Base-by-base conservation (phyloP, 2,113 vertebrate species). In the Protomyctophum bolini region DNA sequence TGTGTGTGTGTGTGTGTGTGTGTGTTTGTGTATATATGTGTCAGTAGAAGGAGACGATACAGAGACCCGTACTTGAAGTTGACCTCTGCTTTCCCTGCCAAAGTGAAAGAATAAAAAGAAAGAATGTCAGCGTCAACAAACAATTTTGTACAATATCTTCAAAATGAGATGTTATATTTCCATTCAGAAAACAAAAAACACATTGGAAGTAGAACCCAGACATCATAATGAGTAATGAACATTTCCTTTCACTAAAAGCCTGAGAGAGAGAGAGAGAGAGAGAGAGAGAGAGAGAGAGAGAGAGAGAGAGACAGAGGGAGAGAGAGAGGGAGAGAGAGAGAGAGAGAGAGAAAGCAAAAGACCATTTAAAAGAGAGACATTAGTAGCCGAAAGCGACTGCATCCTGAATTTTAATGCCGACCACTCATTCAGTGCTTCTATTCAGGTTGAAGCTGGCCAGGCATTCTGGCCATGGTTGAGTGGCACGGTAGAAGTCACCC, bases 361-460 rank as follows among this genome's bases (percentile, higher is more conserved):
- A 82, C 80, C 82, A 89, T 84, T 85, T 83, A 87, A 77, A 21
- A 86, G 81, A 89, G 81, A 84, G 83, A 85, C 76, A 79, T 86
- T 87, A 86, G 83, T 45, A 60, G 55, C 75, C 79, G 65, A 55
- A 55, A 83, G 75, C 73, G 63, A 83, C 86, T 81, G 82, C 76
- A 73, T 84, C 78, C 75, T 87, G 86, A 90, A 89, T 89, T 83
- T 83, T 69, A 87, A 89, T 84, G 83, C 70, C 45, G 29, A 65
- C 66, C 14, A 51, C 73, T 76, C 77, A 77, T 88, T 87, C 85
- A 83, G 54, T 29, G 56, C 77, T 74, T 76, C 82, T 73, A 73
- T 83, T 86, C 78, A 79, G 63, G 80, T 84, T 75, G 73, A 78
- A 86, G 80, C 74, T 60, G 77, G 71, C 68, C 63, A 62, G 79